Percentiles rank a stretch among this genome's conserved stretches.
Conservation (phyloP, 2,888 invertebrate species). For the Boloria euphrosyne region DNA sequence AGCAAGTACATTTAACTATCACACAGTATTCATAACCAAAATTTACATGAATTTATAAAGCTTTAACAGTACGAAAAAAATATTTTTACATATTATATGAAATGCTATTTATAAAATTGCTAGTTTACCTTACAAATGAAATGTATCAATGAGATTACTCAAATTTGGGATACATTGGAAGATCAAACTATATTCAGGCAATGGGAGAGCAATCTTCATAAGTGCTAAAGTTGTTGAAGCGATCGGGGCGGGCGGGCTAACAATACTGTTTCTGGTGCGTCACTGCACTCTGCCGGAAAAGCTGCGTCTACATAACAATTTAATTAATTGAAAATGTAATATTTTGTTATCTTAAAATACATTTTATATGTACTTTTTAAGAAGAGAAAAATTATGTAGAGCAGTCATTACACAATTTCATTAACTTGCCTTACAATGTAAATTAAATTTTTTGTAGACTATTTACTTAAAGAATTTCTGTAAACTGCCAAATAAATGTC, state of each 20-base stretch:
- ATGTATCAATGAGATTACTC: constrained; percentile 24
- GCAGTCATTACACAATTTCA: too few species aligned
- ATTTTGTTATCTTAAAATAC: background rate
- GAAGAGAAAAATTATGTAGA: too few species aligned
- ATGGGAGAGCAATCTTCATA: constrained; percentile 63
- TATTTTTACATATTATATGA: too few species aligned
- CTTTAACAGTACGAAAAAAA: too few species aligned
- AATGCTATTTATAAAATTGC: background rate
- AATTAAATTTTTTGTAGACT: too few species aligned
- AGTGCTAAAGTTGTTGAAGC: constrained; percentile 61
- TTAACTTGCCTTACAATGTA: too few species aligned
- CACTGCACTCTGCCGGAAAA: constrained; percentile 44
- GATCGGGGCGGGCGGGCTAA: constrained; percentile 54
- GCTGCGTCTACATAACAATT: constrained; percentile 37
- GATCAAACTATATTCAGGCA: constrained; percentile 47
- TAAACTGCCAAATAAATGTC: too few species aligned
- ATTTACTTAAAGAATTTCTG: too few species aligned
- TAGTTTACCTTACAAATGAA: constrained; percentile 9
- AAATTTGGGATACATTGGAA: constrained; percentile 24
- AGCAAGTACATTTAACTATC: too few species aligned
- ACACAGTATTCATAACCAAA: too few species aligned
- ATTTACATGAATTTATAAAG: too few species aligned
- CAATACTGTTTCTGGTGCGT: constrained; percentile 58
- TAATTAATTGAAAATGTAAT: background rate
- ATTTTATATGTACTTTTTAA: background rate